Evolutionary conservation across 1,140 invertebrate genomes (phyloP).

Genomic region (Pissodes strobi): DNA sequence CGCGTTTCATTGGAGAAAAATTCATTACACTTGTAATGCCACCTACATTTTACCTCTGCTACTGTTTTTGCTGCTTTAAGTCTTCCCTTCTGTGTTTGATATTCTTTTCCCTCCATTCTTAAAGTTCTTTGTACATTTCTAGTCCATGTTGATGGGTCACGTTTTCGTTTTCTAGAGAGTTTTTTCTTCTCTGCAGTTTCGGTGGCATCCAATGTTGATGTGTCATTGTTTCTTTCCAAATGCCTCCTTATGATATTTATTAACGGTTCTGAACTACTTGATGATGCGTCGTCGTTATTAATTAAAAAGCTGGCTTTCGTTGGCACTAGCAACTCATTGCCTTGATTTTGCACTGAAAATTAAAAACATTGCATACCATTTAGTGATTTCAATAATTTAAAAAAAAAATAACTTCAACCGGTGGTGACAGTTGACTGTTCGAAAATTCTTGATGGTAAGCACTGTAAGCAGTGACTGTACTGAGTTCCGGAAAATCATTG

Average conservation of each 20-base stretch:
- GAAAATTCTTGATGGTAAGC: neutral
- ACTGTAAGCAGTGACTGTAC: constrained; percentile 1
- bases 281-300: constrained; percentile 6
- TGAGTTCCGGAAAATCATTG: neutral
- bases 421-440: constrained; percentile 5
- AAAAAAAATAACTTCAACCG: neutral
- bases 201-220: too few species aligned
- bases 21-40: too few species aligned
- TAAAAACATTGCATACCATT: constrained; percentile 6
- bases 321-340: constrained; percentile 3
- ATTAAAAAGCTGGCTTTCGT: neutral
- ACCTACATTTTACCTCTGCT: too few species aligned
- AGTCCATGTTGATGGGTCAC: too few species aligned
- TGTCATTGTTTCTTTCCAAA: too few species aligned
- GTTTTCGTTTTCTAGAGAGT: too few species aligned
- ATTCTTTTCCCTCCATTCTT: too few species aligned
- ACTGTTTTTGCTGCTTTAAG: too few species aligned
- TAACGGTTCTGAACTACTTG: too few species aligned
- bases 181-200: constrained; percentile 1
- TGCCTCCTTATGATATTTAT: too few species aligned
- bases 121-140: neutral
- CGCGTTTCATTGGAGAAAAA: too few species aligned
- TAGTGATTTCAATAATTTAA: neutral
- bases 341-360: constrained; percentile 4
- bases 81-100: neutral